A percentile compares a stretch with the other conserved stretches of the same genome.
These are phyloP conservation scores for Ormyrus labotus DNA, from an alignment of 2,888 invertebrate genomes.

Conservation along the genomic window DNA sequence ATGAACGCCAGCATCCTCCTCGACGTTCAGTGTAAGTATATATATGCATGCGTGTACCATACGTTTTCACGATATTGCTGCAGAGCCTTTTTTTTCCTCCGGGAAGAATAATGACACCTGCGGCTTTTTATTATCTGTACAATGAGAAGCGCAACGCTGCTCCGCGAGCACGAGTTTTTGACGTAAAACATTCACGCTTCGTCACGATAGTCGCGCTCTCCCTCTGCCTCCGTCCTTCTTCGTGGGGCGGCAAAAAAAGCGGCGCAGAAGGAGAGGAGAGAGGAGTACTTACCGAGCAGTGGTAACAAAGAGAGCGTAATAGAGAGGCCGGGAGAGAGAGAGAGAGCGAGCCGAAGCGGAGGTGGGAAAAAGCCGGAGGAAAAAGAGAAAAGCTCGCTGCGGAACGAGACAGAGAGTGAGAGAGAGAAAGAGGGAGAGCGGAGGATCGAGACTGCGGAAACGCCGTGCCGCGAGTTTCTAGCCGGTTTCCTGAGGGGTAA, in stretches of 20 bases:
- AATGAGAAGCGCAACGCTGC: too few relatives aligned
- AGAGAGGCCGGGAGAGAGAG: slow-evolving; percentile 15
- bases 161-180: slow-evolving; percentile 2
- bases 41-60: too few relatives aligned
- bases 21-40: slow-evolving; percentile 83
- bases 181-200: slow-evolving; percentile 40
- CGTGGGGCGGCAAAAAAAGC: slow-evolving; percentile 8
- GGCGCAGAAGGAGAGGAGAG: neutral
- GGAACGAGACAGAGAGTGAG: slow-evolving; percentile 1
- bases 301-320: slow-evolving; percentile 45
- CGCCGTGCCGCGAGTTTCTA: slow-evolving; percentile 61
- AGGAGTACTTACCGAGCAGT: slow-evolving; percentile 15
- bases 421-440: neutral
- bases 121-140: too few relatives aligned
- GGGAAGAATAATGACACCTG: too few relatives aligned
- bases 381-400: neutral
- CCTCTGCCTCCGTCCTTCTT: slow-evolving; percentile 18
- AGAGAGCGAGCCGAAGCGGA: slow-evolving; percentile 11
- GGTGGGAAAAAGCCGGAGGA: neutral
- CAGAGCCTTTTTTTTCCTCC: too few relatives aligned
- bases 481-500: slow-evolving; percentile 60
- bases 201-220: slow-evolving; percentile 20
- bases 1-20: slow-evolving; percentile 80
- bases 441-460: slow-evolving; percentile 27
- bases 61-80: too few relatives aligned